These are phyloP conservation scores for Lymantria monacha DNA, from an alignment of 2,888 invertebrate species.

Conservation along the genomic window DNA sequence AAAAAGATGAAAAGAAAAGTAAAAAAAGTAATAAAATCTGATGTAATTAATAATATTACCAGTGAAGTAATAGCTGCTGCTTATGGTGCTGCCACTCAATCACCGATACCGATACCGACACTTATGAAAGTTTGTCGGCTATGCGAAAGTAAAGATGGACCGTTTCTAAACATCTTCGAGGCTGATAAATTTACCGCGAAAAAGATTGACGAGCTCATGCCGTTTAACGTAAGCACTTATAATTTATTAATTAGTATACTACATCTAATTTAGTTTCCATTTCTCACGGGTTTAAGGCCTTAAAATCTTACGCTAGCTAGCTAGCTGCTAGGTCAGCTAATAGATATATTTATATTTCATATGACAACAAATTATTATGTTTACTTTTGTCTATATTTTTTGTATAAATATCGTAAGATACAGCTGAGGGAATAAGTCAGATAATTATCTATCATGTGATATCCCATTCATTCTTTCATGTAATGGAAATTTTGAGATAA, in stretches of 20 bases:
- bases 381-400: too few species aligned
- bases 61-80: slow-evolving; percentile 48
- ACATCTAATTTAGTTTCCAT: too few species aligned
- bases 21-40: slow-evolving; percentile 30
- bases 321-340: too few species aligned
- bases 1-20: slow-evolving; percentile 50
- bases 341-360: too few species aligned
- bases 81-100: slow-evolving; percentile 37
- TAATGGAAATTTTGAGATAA: too few species aligned
- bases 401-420: too few species aligned
- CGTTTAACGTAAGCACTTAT: slow-evolving; percentile 63
- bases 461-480: too few species aligned
- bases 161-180: slow-evolving; percentile 75
- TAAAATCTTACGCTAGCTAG: too few species aligned
- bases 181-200: slow-evolving; percentile 64
- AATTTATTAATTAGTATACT: not conserved
- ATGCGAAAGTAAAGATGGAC: slow-evolving; percentile 74
- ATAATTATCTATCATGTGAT: too few species aligned
- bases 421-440: too few species aligned
- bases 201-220: slow-evolving; percentile 72
- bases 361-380: too few species aligned
- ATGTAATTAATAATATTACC: slow-evolving; percentile 19
- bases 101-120: slow-evolving; percentile 28
- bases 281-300: too few species aligned
- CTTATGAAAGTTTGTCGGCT: slow-evolving; percentile 68